phyloP scores from a whole-genome alignment of 2,797 vertebrate genomes.

The Sarcoramphus papa region DNA sequence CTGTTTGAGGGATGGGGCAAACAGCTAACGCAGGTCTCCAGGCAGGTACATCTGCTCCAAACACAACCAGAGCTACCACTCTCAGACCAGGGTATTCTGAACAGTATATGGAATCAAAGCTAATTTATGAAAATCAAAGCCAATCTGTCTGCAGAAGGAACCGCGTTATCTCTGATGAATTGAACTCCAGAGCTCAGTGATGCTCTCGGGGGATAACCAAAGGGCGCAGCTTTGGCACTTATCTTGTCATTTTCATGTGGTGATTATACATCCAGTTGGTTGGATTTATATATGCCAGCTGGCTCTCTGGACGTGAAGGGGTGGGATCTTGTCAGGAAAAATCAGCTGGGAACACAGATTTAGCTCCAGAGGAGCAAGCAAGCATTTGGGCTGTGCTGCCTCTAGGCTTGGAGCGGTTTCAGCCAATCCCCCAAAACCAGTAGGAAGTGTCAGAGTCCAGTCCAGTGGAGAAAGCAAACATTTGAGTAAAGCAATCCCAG shows the following conservation, averaged over 20 bases:
- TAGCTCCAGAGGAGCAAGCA: not conserved
- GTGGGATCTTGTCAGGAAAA: not conserved
- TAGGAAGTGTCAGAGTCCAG: conserved; percentile 2
- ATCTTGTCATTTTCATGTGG: not conserved
- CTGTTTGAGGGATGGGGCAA: not conserved
- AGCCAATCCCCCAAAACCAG: not conserved
- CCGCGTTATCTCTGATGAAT: not conserved
- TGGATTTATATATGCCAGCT: not conserved
- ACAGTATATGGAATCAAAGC: not conserved
- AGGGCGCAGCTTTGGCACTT: not conserved
- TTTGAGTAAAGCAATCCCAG: conserved; percentile 19
- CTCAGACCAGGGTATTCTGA: not conserved
- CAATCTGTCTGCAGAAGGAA: not conserved
- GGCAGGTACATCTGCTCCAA: not conserved
- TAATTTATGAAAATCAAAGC: not conserved
- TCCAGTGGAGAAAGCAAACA: not conserved
- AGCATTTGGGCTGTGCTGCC: not conserved
- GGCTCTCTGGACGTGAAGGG: not conserved
- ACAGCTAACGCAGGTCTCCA: not conserved
- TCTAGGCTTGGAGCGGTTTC: not conserved
- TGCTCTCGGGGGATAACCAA: rapidly evolving
- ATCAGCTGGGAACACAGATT: not conserved
- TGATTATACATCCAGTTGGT: not conserved
- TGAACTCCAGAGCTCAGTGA: not conserved
- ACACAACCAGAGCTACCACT: not conserved